Conservation (phyloP, 2,113 vertebrate species). For the Chroicocephalus ridibundus region DNA sequence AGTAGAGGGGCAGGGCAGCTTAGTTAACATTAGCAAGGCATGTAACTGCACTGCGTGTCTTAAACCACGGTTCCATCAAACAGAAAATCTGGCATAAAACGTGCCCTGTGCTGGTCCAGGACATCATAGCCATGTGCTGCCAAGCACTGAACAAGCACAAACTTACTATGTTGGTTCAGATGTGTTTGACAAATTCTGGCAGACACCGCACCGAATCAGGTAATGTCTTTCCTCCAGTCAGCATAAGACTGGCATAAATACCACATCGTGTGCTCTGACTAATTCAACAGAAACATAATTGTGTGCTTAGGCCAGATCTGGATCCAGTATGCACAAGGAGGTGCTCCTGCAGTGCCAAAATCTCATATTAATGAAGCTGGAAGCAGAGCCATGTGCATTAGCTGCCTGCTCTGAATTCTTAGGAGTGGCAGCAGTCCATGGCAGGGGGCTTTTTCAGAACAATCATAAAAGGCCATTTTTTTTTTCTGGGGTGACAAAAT, state of each 20-base stretch:
- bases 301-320: background rate
- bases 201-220: background rate
- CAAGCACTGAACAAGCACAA: background rate
- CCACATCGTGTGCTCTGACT: background rate
- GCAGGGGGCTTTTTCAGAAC: background rate
- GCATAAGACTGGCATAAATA: slow-evolving; percentile 30
- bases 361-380: slow-evolving; percentile 43
- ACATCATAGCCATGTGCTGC: background rate
- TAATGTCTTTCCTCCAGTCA: background rate
- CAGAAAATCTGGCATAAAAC: background rate
- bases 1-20: background rate
- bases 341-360: slow-evolving; percentile 35
- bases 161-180: background rate
- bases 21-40: background rate
- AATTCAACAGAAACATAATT: slow-evolving; percentile 34
- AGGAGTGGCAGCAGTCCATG: background rate
- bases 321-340: background rate
- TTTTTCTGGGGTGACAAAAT: background rate
- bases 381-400: slow-evolving; percentile 9
- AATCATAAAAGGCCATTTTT: background rate
- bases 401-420: slow-evolving; percentile 13
- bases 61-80: background rate
- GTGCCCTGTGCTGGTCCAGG: background rate
- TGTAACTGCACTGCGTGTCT: background rate
- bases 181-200: slow-evolving; percentile 14